Evolutionary conservation across 1,140 invertebrate species (phyloP).

Genomic region (Ephestia elutella): DNA sequence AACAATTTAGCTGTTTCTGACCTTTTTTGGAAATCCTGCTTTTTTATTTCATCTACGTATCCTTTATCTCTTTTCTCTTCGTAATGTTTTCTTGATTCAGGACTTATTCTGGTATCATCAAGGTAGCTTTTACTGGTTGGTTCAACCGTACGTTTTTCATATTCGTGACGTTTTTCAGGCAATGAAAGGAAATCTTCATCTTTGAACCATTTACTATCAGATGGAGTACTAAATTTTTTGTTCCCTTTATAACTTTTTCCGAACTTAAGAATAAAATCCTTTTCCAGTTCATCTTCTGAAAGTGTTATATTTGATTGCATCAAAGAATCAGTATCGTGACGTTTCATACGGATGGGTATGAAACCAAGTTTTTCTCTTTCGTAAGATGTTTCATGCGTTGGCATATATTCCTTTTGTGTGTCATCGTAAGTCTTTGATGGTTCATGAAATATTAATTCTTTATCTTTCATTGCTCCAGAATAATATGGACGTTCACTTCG

Average conservation of each 20-base stretch:
- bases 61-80: no score
- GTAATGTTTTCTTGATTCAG: no score
- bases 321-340: not conserved
- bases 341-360: not conserved
- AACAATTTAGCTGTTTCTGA: no score
- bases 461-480: not conserved
- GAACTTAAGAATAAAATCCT: not conserved
- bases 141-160: no score
- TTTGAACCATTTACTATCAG: not conserved
- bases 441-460: not conserved
- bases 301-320: not conserved
- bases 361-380: not conserved
- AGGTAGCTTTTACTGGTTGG: no score
- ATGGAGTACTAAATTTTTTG: not conserved
- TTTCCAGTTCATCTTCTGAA: not conserved
- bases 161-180: no score
- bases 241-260: not conserved
- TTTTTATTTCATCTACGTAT: no score
- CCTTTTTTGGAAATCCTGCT: no score
- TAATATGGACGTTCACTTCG: not conserved
- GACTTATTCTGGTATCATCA: no score
- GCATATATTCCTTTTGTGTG: not conserved
- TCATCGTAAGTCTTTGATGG: not conserved
- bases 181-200: not conserved
- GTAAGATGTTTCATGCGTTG: no score